Evolutionary conservation across 2,888 invertebrate species (phyloP).

Genomic region (Rhingia campestris): DNA sequence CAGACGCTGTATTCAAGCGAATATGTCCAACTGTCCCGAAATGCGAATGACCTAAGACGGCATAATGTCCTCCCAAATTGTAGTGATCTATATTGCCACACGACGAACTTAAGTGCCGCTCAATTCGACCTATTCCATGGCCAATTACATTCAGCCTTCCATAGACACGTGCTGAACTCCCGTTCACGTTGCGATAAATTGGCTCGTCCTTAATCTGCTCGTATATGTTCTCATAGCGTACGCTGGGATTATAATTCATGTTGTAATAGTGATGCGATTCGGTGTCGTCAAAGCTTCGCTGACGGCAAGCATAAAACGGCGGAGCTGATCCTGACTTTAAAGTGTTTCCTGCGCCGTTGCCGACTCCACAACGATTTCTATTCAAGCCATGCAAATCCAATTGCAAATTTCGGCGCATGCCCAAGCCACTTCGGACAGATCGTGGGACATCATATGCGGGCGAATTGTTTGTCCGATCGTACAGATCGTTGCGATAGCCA

Average conservation of each 20-base stretch:
- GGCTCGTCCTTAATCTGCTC: conserved; percentile 84
- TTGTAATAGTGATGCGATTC: conserved; percentile 82
- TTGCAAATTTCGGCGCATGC: conserved; percentile 82
- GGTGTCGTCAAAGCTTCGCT: conserved; percentile 82
- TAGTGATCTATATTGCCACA: conserved; percentile 85
- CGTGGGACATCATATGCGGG: conserved; percentile 82
- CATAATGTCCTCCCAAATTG: conserved; percentile 83
- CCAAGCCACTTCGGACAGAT: conserved; percentile 80
- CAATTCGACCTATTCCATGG: conserved; percentile 85
- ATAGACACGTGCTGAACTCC: conserved; percentile 81
- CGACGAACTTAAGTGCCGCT: conserved; percentile 86
- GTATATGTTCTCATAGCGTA: conserved; percentile 84
- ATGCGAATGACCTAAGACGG: conserved; percentile 82
- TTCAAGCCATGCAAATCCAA: conserved; percentile 79
- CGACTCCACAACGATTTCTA: conserved; percentile 70
- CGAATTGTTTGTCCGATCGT: conserved; percentile 80
- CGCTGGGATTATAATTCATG: conserved; percentile 78
- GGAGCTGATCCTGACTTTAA: conserved; percentile 66
- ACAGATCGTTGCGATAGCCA: conserved; percentile 82
- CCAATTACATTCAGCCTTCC: conserved; percentile 85
- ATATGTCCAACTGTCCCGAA: conserved; percentile 83
- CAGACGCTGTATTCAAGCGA: conserved; percentile 79
- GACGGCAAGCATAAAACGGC: conserved; percentile 76
- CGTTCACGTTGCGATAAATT: conserved; percentile 79
- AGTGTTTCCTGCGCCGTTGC: conserved; percentile 33